Percentiles rank a stretch among this genome's conserved stretches.
phyloP scores from a whole-genome alignment of 2,888 invertebrate genomes.

The Tricholauxania praeusta region DNA sequence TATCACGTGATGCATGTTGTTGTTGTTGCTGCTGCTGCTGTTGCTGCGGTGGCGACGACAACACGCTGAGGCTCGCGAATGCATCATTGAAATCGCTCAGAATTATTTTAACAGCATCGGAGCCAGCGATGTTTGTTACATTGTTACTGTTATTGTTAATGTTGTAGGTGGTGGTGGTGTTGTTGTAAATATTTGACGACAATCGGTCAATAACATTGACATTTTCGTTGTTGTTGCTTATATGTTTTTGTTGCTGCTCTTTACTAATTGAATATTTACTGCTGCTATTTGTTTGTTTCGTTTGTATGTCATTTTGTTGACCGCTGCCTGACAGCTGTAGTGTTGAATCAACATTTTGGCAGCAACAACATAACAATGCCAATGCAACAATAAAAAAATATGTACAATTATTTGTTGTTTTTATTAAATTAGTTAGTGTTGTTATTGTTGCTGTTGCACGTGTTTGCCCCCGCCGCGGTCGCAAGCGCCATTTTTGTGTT shows the following conservation, averaged over 20 bases:
- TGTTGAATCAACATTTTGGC: constrained; percentile 8
- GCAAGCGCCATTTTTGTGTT: constrained; percentile 46
- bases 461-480: constrained; percentile 45
- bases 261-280: constrained; percentile 49
- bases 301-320: constrained; percentile 14
- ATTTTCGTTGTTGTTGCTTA: constrained; percentile 33
- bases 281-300: constrained; percentile 35
- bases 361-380: constrained; percentile 40
- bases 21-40: constrained; percentile 34
- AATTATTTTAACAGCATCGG: constrained; percentile 52
- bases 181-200: too few species aligned
- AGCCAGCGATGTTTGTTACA: constrained; percentile 31
- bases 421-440: constrained; percentile 35
- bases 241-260: constrained; percentile 43
- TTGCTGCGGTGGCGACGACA: neutral
- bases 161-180: constrained; percentile 7
- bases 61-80: constrained; percentile 47
- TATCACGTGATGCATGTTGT: constrained; percentile 28
- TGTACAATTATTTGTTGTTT: constrained; percentile 48
- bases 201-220: neutral
- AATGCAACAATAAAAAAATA: constrained; percentile 49
- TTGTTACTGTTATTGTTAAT: constrained; percentile 40
- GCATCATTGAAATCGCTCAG: constrained; percentile 56
- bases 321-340: neutral
- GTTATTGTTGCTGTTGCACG: constrained; percentile 38